Evolutionary conservation across 2,888 invertebrate species (phyloP).

Genomic region (Ormyrus labotus): DNA sequence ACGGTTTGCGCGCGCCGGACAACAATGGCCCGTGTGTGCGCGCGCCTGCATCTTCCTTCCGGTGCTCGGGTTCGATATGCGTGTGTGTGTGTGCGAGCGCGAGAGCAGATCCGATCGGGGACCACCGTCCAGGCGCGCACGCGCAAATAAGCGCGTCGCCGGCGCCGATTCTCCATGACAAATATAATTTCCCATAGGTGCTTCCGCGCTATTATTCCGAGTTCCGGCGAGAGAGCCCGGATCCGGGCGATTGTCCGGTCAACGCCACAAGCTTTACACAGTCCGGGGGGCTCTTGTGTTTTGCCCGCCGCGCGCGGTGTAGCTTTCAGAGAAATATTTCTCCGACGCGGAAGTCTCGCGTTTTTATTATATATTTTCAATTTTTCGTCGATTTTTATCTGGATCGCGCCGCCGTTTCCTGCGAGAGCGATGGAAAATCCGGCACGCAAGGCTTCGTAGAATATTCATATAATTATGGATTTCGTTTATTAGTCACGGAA

Average conservation of each 20-base stretch:
- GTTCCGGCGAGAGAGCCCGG: conserved; percentile 69
- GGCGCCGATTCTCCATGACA: conserved; percentile 67
- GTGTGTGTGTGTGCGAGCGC: conserved; percentile 26
- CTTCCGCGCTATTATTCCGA: conserved; percentile 73
- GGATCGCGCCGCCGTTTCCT: too few species aligned
- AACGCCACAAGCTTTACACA: conserved; percentile 24
- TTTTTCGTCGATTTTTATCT: not conserved
- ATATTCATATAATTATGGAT: too few species aligned
- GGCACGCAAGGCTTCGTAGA: too few species aligned
- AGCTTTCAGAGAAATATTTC: not conserved
- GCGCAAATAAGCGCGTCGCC: not conserved
- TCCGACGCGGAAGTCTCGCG: conserved; percentile 9
- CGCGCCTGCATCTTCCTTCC: conserved; percentile 65
- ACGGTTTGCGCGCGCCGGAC: not conserved
- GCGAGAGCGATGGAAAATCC: too few species aligned
- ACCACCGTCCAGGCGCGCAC: conserved; percentile 49
- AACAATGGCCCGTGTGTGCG: conserved; percentile 45
- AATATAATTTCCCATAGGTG: conserved; percentile 70
- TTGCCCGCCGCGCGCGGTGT: not conserved
- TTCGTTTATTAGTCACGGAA: too few species aligned
- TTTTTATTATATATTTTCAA: conserved; percentile 4
- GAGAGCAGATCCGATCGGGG: conserved; percentile 65
- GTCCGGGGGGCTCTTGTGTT: not conserved
- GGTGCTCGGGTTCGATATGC: conserved; percentile 57
- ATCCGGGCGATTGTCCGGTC: conserved; percentile 55